These are phyloP conservation scores for Thaumetopoea pityocampa DNA, from an alignment of 1,140 invertebrate species.

Conservation along the genomic window DNA sequence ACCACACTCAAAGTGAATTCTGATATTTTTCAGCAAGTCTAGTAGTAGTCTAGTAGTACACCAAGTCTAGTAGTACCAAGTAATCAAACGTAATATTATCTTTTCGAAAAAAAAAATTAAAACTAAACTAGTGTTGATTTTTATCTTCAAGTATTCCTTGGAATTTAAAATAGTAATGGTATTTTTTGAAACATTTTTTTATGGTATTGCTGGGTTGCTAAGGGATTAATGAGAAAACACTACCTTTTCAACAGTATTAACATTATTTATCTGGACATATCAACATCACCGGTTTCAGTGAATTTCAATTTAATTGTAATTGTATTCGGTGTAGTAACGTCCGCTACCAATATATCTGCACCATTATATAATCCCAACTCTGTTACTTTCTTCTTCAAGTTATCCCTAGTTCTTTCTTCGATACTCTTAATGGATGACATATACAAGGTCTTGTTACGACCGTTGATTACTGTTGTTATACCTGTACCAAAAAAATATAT, in stretches of 20 bases:
- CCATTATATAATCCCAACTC: slow-evolving; percentile 91
- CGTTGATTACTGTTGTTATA: slow-evolving; percentile 86
- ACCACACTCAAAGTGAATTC: too few species aligned
- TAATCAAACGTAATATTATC: too few species aligned
- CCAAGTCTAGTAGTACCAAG: too few species aligned
- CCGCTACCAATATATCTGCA: slow-evolving; percentile 91
- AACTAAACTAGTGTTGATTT: too few species aligned
- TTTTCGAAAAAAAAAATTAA: too few species aligned
- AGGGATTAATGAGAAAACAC: too few species aligned
- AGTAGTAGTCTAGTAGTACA: too few species aligned
- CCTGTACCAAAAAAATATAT: slow-evolving; percentile 65
- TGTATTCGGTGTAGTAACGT: slow-evolving; percentile 91
- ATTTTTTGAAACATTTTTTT: too few species aligned
- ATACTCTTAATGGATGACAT: slow-evolving; percentile 93
- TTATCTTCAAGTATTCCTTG: too few species aligned
- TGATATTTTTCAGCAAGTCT: too few species aligned
- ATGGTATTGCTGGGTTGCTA: too few species aligned
- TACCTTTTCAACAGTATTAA: not conserved
- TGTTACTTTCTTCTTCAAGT: slow-evolving; percentile 90
- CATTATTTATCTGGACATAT: slow-evolving; percentile 48
- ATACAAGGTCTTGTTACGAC: slow-evolving; percentile 94
- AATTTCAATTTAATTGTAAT: slow-evolving; percentile 83
- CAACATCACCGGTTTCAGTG: slow-evolving; percentile 71
- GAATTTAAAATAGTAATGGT: too few species aligned
- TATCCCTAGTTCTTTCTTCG: slow-evolving; percentile 89